These are phyloP conservation scores for Furnarius figulus DNA, from an alignment of 2,113 vertebrate genomes.

Conservation along the genomic window DNA sequence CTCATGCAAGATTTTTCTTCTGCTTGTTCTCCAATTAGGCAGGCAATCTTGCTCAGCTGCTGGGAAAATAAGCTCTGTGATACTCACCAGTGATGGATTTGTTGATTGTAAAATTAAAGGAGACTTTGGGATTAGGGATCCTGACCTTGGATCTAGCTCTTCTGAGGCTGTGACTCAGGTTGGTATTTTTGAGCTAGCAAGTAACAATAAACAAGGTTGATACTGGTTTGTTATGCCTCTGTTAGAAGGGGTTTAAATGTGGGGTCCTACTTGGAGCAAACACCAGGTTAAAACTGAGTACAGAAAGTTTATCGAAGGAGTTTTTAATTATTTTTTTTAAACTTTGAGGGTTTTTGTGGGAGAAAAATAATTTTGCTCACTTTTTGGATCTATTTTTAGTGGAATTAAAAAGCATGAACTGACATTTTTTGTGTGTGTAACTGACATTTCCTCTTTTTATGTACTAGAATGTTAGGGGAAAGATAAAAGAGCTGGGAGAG, in stretches of 20 bases:
- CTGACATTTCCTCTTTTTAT: background rate
- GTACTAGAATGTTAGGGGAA: background rate
- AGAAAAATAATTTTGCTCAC: background rate
- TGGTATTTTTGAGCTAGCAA: background rate
- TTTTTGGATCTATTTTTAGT: background rate
- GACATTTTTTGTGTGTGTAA: background rate
- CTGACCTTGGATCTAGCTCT: background rate
- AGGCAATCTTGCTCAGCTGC: background rate
- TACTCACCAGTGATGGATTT: background rate
- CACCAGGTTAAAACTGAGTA: background rate
- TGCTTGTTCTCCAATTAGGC: background rate
- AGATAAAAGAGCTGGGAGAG: background rate
- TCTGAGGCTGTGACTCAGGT: background rate
- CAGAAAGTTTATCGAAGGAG: background rate
- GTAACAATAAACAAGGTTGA: background rate
- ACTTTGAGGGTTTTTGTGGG: background rate
- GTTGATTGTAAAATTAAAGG: conserved; percentile 17
- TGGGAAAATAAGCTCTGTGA: background rate
- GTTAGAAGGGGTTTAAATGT: background rate
- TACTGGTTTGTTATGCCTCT: background rate
- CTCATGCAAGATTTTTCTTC: rapidly evolving
- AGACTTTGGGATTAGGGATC: background rate
- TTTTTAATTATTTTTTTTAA: background rate
- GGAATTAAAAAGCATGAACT: background rate
- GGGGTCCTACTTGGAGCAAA: background rate